Base-by-base conservation (phyloP, 2,113 vertebrate species). In the Sorex fumeus region DNA sequence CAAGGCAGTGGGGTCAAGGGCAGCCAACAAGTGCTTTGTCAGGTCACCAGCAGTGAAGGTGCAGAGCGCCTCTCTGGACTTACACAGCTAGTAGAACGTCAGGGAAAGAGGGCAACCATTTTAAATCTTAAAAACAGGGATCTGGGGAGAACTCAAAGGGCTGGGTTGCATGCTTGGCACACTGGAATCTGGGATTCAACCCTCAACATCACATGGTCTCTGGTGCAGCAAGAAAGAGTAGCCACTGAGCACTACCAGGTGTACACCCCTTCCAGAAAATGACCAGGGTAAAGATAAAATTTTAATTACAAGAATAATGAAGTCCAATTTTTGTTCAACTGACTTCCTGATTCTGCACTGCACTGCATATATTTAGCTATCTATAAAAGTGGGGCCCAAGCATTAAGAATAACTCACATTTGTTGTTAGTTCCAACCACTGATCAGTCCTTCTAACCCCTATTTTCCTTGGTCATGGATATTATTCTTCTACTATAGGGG, bases 301-400 rank as follows among this genome's bases (percentile, higher is more conserved):
- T 28, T 30, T 66, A 30, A 28, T 30, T 30, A 11, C 8, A 69
- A 4, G 72, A 77, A 69, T 60, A 85, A 60, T 19, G 66, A 45
- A 67, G n/a, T 72, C 10, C 47, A 47, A 74, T 62, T 90, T 78
- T 79, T 40, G 62, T 69, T 84, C 45, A 75, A 90, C 71, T 71
- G 27, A 86, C 4, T 50, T 6, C n/a, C 23, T 81, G 70, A 47
- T 67, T 92, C 69, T 76, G 87, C n/a, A 76, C 34, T 40, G 9
- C 21, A 71, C 57, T 62, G 0, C 50, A 18, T 72, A 21, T 28
- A 77, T 45, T n/a, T 47, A 43, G 45, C 2, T 75, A 66, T 87
- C 25, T 75, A 45, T 70, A 84, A 93, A 91, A 89, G 25, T 45
- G 83, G 77, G 79, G 36, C 47, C 67, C 32, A 77, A 50, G 25